phyloP scores from a whole-genome alignment of 1,140 invertebrate genomes.

The Glomeris maerens region DNA sequence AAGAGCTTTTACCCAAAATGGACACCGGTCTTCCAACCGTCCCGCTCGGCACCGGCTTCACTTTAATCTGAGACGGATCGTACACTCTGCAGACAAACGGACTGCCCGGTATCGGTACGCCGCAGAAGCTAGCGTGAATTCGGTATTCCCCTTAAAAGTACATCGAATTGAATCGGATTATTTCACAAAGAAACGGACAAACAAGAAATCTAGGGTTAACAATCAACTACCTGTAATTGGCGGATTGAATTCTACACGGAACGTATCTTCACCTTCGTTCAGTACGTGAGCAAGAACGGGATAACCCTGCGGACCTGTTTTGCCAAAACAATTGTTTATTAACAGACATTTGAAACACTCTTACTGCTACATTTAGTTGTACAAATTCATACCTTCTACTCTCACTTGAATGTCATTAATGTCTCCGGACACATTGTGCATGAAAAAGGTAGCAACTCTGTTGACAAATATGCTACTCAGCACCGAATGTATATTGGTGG shows the following conservation, averaged over 20 bases:
- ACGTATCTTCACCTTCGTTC: conserved; percentile 49
- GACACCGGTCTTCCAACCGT: conserved; percentile 85
- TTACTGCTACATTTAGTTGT: conserved; percentile 1
- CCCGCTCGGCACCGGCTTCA: conserved; percentile 77
- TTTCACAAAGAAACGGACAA: conserved; percentile 10
- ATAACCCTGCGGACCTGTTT: conserved; percentile 17
- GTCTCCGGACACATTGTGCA: conserved; percentile 49
- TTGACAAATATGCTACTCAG: conserved; percentile 15
- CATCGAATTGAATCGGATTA: no score
- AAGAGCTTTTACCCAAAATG: conserved; percentile 73
- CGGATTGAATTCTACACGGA: conserved; percentile 73
- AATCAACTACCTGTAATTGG: conserved; percentile 15
- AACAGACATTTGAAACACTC: conserved; percentile 4
- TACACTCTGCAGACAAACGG: conserved; percentile 90
- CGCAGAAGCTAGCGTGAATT: conserved; percentile 52
- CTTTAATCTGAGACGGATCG: conserved; percentile 84
- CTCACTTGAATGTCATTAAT: conserved; percentile 85
- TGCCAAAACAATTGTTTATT: conserved; percentile 7
- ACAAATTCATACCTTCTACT: conserved; percentile 59
- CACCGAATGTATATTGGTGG: conserved; percentile 1
- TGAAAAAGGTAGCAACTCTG: conserved; percentile 14
- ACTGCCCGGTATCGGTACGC: conserved; percentile 62
- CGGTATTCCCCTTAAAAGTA: conserved; percentile 70
- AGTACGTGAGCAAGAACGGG: conserved; percentile 73
- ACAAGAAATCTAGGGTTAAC: conserved; percentile 2